Evolutionary conservation across 2,113 vertebrate species (phyloP).

Genomic region (Jaculus jaculus): DNA sequence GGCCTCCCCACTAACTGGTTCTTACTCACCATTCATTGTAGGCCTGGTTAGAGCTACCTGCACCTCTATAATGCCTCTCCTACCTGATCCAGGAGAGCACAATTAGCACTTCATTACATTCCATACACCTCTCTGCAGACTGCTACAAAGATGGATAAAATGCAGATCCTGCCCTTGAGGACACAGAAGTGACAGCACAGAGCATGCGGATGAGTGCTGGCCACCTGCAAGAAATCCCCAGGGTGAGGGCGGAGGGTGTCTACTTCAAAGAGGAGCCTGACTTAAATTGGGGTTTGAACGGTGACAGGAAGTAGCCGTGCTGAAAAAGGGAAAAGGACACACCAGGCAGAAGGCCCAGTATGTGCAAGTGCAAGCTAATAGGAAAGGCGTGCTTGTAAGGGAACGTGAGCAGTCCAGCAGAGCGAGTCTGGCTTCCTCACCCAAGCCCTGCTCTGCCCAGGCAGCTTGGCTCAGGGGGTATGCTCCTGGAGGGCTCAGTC

Average conservation of each 20-base stretch:
- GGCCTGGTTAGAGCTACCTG: slow-evolving; percentile 26
- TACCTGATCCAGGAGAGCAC: slow-evolving; percentile 26
- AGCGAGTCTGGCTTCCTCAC: not conserved
- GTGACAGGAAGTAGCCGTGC: slow-evolving; percentile 33
- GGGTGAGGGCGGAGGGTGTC: not conserved
- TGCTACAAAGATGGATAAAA: slow-evolving; percentile 58
- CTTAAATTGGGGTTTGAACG: slow-evolving; percentile 31
- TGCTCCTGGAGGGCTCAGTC: not conserved
- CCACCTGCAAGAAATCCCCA: not conserved
- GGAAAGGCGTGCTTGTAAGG: not conserved
- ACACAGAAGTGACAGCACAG: slow-evolving; percentile 21
- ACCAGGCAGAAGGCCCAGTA: not conserved
- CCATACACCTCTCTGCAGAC: slow-evolving; percentile 36
- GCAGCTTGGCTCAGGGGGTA: slow-evolving; percentile 33
- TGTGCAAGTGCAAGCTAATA: not conserved
- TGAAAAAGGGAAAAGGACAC: slow-evolving; percentile 39
- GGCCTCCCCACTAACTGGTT: not conserved
- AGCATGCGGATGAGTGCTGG: not conserved
- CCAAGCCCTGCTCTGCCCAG: not conserved
- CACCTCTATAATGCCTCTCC: not conserved
- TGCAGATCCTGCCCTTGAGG: slow-evolving; percentile 23
- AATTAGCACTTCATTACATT: slow-evolving; percentile 40
- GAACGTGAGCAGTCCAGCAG: slow-evolving; percentile 55
- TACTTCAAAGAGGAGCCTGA: slow-evolving; percentile 28
- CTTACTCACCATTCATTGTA: not conserved